Evolutionary conservation across 2,113 vertebrate genomes (phyloP), one percentile per base, ranked within the genome.

Genomic region (Recurvirostra avosetta): DNA sequence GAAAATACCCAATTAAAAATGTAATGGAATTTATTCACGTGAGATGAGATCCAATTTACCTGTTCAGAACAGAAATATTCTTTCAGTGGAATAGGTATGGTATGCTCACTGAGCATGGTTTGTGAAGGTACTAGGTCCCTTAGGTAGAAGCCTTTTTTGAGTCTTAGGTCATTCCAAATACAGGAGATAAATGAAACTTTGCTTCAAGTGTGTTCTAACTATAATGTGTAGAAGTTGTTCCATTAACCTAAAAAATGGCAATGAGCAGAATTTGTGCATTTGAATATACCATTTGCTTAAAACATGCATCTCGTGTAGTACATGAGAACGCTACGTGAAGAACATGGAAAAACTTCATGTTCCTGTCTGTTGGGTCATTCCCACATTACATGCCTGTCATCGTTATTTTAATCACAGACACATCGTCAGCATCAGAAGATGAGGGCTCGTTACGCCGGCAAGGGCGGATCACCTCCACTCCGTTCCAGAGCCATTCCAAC

Each of bases 341-440:
- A 89, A 32, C 88, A 20, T 7, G 34, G 85, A 68, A 36, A 2
- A 5, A 4, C 34, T 77, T 84, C 50, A 8, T 90, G 87, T 59
- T 85, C 62, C 90, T 8, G 66, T 30, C 47, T 71, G 41, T 55
- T 88, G 96, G 92, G 68, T 79, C 96, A 81, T 75, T 91, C 86
- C 95, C 53, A 52, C 96, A 36, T 98, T 91, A 96, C 96, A 96
- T 84, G 83, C 97, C 94, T 98, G 61, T 98, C 97, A 53, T 97
- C 93, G 16, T 98, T 98, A 97, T 98, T 98, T 98, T 98, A 89
- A 98, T 97, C 98, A 98, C 99, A 99, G 99, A 99, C 99, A 99
- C 99, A 55, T 99, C 99, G 68, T 99, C 99, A 77, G 99, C 99
- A 67, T 99, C 99, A 65, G 99, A 99, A 98, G 99, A 99, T 97